Evolutionary conservation across 2,113 vertebrate species (phyloP).

Genomic region (Brienomyrus brachyistius): DNA sequence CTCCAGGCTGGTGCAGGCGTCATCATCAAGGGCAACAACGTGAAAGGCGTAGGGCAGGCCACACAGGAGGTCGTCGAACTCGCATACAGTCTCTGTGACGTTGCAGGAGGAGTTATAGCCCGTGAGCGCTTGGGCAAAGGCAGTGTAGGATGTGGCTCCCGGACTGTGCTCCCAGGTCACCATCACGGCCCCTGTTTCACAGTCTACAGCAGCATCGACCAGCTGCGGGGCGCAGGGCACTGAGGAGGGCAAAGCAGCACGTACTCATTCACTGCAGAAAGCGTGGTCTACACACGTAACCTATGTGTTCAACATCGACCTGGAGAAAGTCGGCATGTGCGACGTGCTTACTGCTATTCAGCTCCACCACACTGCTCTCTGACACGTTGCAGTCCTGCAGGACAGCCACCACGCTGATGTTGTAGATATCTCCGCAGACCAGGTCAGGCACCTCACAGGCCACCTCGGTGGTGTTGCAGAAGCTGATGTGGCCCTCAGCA

Average conservation of each 20-base stretch:
- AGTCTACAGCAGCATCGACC: conserved; percentile 42
- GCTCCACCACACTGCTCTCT: conserved; percentile 24
- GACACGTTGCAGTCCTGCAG: conserved; percentile 50
- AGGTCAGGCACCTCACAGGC: conserved; percentile 48
- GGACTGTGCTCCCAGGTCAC: conserved; percentile 57
- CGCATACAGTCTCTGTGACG: conserved; percentile 43
- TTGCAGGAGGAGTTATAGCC: conserved; percentile 46
- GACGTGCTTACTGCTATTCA: conserved; percentile 47
- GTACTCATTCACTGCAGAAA: neutral
- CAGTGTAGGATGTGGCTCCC: conserved; percentile 51
- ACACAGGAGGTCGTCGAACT: conserved; percentile 47
- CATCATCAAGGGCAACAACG: conserved; percentile 49
- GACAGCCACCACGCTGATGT: conserved; percentile 50
- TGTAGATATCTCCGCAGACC: conserved; percentile 55
- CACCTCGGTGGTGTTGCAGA: conserved; percentile 37
- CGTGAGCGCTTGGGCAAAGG: conserved; percentile 40
- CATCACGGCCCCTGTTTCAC: conserved; percentile 44
- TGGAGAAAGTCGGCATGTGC: neutral
- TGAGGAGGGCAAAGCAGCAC: conserved; percentile 14
- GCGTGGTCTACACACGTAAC: neutral
- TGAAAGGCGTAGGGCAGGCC: conserved; percentile 56
- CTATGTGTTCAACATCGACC: neutral
- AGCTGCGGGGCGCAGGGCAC: conserved; percentile 53
- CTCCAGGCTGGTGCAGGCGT: conserved; percentile 39
- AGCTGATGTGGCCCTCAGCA: conserved; percentile 26